phyloP scores from a whole-genome alignment of 2,888 invertebrate genomes.

The Cheilosia grossa region DNA sequence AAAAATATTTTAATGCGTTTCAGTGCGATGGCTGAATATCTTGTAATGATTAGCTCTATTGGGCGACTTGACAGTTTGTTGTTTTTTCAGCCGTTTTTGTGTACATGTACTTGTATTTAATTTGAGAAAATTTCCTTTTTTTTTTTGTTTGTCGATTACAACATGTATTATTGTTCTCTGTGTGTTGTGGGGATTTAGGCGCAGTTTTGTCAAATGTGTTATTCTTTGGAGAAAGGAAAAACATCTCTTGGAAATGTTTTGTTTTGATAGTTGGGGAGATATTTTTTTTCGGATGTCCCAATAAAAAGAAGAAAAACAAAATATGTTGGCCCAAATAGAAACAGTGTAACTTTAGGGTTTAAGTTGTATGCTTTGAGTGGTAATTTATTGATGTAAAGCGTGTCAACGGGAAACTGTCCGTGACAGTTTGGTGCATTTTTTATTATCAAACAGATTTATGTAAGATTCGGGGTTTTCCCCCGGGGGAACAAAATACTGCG shows the following conservation, averaged over 20 bases:
- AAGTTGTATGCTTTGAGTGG: slow-evolving; percentile 53
- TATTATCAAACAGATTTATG: slow-evolving; percentile 47
- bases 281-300: slow-evolving; percentile 12
- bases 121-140: slow-evolving; percentile 36
- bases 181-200: slow-evolving; percentile 24
- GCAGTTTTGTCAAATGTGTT: slow-evolving; percentile 35
- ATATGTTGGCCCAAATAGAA: slow-evolving; percentile 38
- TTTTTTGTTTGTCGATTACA: slow-evolving; percentile 48
- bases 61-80: slow-evolving; percentile 69
- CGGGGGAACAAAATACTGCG: slow-evolving; percentile 12
- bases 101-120: slow-evolving; percentile 52
- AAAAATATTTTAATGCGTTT: slow-evolving; percentile 50
- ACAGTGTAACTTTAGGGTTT: slow-evolving; percentile 47
- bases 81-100: slow-evolving; percentile 61
- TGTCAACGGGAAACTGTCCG: slow-evolving; percentile 37
- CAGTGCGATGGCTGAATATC: slow-evolving; percentile 50
- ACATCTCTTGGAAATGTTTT: slow-evolving; percentile 38
- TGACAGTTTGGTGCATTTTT: slow-evolving; percentile 32
- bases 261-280: slow-evolving; percentile 62
- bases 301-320: background rate
- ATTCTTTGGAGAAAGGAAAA: slow-evolving; percentile 18
- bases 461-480: slow-evolving; percentile 3
- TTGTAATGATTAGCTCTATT: slow-evolving; percentile 72
- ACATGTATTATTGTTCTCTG: slow-evolving; percentile 19
- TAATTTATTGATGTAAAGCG: slow-evolving; percentile 61